These are phyloP conservation scores for Bombus huntii DNA, from an alignment of 1,140 invertebrate species.

Conservation along the genomic window DNA sequence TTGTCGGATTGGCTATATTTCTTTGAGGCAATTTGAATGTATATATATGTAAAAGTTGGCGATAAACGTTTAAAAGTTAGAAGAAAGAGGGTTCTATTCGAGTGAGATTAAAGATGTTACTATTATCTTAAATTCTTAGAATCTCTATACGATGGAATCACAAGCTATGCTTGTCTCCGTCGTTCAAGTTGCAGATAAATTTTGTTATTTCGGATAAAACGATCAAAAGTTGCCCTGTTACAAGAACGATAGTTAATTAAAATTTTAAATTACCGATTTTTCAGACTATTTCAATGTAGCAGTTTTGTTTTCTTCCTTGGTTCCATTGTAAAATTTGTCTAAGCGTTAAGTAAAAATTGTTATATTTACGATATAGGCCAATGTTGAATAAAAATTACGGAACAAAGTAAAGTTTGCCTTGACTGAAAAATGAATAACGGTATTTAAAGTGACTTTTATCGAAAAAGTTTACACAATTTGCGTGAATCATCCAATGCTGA, in stretches of 20 bases:
- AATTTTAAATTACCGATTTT: neutral
- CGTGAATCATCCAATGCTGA: constrained; percentile 3
- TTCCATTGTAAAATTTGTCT: no score
- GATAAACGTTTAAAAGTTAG: neutral
- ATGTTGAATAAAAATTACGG: neutral
- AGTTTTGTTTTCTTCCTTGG: no score
- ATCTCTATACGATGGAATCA: neutral
- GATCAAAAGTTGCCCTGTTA: fast-evolving
- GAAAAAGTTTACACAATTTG: neutral
- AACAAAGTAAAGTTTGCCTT: no score
- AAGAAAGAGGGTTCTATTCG: neutral
- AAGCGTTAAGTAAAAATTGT: no score
- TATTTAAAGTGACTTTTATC: no score
- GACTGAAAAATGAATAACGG: neutral
- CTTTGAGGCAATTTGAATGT: neutral
- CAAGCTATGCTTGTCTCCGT: neutral
- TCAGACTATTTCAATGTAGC: neutral
- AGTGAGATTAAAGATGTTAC: neutral
- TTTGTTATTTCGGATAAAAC: neutral
- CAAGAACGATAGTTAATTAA: neutral
- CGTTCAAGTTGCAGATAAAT: neutral
- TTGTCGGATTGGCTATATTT: neutral
- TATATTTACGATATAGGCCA: no score
- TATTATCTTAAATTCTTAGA: neutral
- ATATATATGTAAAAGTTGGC: neutral